Base-by-base conservation (phyloP, 2,888 invertebrate genomes). In the Lapara coniferarum region DNA sequence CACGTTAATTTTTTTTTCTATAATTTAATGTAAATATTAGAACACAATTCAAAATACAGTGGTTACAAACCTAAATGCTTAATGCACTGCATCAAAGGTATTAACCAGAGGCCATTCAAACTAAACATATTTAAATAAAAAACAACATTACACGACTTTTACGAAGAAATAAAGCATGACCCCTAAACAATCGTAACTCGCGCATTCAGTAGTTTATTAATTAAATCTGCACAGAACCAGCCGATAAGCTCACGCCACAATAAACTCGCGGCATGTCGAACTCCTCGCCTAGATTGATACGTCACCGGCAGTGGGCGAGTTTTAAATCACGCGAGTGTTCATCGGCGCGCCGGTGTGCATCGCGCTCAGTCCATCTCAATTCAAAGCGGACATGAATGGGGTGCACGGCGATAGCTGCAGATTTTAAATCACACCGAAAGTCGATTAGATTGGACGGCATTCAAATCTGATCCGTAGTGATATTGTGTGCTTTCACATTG, bases 251-350 rank as follows among this genome's bases (percentile, higher is more conserved):
- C 19, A 12, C n/a, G 16, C 19, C 7, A 63, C 46, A 63, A 63
- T 49, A 63, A 63, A 63, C 46, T 49, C 46, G n/a, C 8, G 63
- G 46, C 13, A 19, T 49, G 63, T 63, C 63, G 46, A 49, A 63
- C 63, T 63, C 63, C 63, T 63, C 63, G 46, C 19, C 63, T 63
- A 63, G 63, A 63, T 70, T 73, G 72, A 78, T 78, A 73, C 72
- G 71, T 72, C 71, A 70, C 76, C 72, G 68, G 66, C 71, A 53
- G 25, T 69, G 72, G 72, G 56, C 68, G 71, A 69, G 73, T 72
- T 71, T 78, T 77, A 75, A 77, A 79, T 76, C 79, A 75, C 73
- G 71, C 69, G 63, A 58, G 44, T 67, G 67, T 72, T 63, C 70
- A 71, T 75, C 73, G 75, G 75, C 72, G 57, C 72, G 71, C 66